Conservation (phyloP, 2,797 vertebrate genomes). For the Chlorospingus semifuscus region DNA sequence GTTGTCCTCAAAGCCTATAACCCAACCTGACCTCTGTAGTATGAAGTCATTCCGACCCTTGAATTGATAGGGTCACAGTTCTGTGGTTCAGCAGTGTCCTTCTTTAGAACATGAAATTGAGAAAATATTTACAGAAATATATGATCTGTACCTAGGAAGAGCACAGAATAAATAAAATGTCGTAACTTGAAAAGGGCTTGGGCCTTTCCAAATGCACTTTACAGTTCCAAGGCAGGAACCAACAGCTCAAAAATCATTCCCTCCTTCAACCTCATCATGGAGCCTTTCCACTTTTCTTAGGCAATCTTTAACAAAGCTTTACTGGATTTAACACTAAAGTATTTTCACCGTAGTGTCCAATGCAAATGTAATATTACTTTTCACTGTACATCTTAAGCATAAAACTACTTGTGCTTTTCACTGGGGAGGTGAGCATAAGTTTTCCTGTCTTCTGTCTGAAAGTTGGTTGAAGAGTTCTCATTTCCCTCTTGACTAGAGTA, state of each 20-base stretch:
- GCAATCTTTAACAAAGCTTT: neutral
- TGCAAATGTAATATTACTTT: neutral
- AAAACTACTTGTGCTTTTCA: neutral
- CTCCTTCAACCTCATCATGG: neutral
- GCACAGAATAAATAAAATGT: neutral
- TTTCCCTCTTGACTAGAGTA: neutral
- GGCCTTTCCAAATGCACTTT: neutral
- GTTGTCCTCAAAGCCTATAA: neutral
- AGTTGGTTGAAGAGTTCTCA: neutral
- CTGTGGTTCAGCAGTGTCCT: neutral
- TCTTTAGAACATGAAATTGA: neutral
- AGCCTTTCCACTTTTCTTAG: neutral
- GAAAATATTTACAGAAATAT: neutral
- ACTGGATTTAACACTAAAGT: neutral
- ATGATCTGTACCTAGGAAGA: neutral
- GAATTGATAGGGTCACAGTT: neutral
- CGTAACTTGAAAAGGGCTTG: neutral
- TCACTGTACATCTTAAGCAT: neutral
- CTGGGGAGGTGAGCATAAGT: neutral
- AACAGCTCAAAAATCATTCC: neutral
- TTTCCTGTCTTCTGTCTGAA: neutral
- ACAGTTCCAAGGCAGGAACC: neutral
- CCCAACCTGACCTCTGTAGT: neutral
- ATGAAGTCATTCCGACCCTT: neutral
- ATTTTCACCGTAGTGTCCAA: neutral